Evolutionary conservation across 2,888 invertebrate genomes (phyloP), one percentile per base, ranked within the genome.

Genomic region (Pristionchus maxplancki): DNA sequence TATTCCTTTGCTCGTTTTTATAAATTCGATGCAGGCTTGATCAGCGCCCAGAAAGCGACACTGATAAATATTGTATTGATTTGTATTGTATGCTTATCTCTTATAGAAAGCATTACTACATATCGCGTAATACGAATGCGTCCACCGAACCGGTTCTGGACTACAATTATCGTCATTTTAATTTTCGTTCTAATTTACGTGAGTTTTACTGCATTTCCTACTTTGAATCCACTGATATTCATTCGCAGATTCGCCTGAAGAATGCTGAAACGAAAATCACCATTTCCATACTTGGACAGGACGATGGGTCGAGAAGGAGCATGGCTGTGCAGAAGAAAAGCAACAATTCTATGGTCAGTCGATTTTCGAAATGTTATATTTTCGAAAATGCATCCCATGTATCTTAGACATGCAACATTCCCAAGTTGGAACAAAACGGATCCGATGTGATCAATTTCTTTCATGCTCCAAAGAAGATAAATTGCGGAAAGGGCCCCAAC

Each of bases 401-500:
- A 4, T 71, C 37, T 50, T 84, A 88, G 71, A n/a, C 62, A 15
- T 89, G 89, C 50, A 74, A 78, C n/a, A 86, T 89, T 81, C 89
- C 86, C 6, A 40, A 62, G 31, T 28, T 89, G 74, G 89, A 86
- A 5, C 74, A 74, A 1, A 84, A 89, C 50, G 74, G 71, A 17
- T 24, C 85, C 11, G 85, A 48, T 20, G 78, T 89, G 20, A 40
- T 74, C 5, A 37, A 89, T 13, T 85, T 74, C 44, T 85, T 84
- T 78, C 71, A 53, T 2, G 64, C 13, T 0, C 44, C 78, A 0
- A 44, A 50, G 13, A 53, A 53, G 2, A 15, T 85, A 8, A 37
- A 34, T 24, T 89, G 89, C 62, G 24, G 3, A 11, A 53, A 37
- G 28, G 86, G 37, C 9, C 11, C 8, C 0, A 86, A 86, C 34